Evolutionary conservation across 2,113 vertebrate genomes (phyloP), one percentile per base, ranked within the genome.

Genomic region (Erythrocercus mccallii): DNA sequence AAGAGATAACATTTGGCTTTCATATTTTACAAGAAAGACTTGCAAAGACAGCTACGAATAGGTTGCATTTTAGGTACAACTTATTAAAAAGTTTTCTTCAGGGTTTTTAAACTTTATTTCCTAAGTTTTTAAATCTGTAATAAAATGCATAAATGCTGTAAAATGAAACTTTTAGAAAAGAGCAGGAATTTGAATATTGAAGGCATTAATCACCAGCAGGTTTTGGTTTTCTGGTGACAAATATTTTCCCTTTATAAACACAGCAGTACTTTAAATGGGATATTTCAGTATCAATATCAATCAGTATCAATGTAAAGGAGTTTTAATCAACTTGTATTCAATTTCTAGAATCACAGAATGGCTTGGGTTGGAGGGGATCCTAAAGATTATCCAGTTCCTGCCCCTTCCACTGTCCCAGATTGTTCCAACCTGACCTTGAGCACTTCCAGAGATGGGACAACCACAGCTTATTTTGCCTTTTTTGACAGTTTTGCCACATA

Each of bases 1-100:
- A 95, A 60, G 65, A 80, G 85, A 94, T 76, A 88, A 73, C 77
- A 68, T 88, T 96, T 86, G 94, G 83, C 74, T 64, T 81, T 77
- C 83, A 62, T 70, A 95, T 70, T 94, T 86, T 65, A 81, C 77
- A 53, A 92, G 64, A 65, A 74, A 86, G 60, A 27, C 71, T 58
- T 64, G 27, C 27, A 58, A 74, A 93, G 73, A 87, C 62, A 89
- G 70, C 53, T 57, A 35, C 1, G 9, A 68, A 70, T 16, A 35
- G 47, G 64, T 51, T 65, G 20, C 27, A 33, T 57, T 73, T n/a
- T 60, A 92, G 73, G 78, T 62, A 28, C 17, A 54, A 48, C 60
- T 86, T 88, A n/a, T 68, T 10, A 9, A 85, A 74, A 90, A 89
- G 61, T 84, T 95, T 85, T 51, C 50, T 62, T 81, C 28, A 4